Evolutionary conservation across 2,797 vertebrate genomes (phyloP).

Genomic region (Lagodon rhomboides): DNA sequence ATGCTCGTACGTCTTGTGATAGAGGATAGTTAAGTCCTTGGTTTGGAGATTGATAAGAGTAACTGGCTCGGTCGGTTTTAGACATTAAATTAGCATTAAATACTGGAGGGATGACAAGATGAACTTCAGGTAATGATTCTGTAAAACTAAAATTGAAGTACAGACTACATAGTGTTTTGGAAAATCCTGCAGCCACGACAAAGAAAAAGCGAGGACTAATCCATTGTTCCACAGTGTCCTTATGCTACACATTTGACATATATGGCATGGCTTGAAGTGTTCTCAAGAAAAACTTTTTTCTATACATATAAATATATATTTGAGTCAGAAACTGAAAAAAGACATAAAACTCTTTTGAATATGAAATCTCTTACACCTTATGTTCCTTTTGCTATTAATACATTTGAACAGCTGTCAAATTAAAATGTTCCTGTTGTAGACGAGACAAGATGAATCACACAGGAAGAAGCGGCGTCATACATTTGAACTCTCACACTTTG

Average conservation of each 20-base stretch:
- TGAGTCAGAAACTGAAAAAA: background rate
- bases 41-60: background rate
- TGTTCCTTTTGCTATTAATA: conserved; percentile 20
- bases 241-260: background rate
- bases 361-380: background rate
- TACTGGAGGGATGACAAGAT: background rate
- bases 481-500: conserved; percentile 34
- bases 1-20: background rate
- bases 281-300: too few species aligned
- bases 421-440: conserved; percentile 18
- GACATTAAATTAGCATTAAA: background rate
- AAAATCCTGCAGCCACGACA: background rate
- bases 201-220: background rate
- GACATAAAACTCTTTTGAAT: background rate
- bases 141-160: background rate
- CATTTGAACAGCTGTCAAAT: conserved; percentile 33
- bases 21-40: background rate
- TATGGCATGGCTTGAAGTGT: too few species aligned
- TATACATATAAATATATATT: too few species aligned
- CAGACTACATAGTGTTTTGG: background rate
- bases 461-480: background rate
- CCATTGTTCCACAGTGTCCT: background rate
- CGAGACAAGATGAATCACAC: conserved; percentile 14
- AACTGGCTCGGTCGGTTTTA: background rate
- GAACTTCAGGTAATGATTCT: background rate